phyloP scores from a whole-genome alignment of 2,888 invertebrate species.

The Sphaerophoria taeniata region DNA sequence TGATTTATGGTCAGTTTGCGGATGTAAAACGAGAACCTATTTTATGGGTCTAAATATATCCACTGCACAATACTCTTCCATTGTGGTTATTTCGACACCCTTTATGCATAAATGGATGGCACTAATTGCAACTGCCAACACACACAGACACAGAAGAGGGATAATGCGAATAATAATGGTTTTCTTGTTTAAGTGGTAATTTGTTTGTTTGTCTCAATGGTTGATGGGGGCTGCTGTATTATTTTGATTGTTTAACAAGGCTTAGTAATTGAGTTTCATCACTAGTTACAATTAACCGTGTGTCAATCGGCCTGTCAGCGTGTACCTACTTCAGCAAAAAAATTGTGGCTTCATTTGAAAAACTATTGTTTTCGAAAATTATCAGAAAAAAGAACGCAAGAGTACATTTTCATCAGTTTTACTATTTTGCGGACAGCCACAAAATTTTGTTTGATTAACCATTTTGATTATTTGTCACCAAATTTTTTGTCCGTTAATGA shows the following conservation, averaged over 20 bases:
- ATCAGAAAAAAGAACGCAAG: too few relatives aligned
- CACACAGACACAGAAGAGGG: too few relatives aligned
- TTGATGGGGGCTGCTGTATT: constrained; percentile 11
- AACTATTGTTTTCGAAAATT: too few relatives aligned
- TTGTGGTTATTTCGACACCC: constrained; percentile 62
- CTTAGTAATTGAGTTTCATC: constrained; percentile 30
- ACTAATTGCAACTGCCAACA: constrained; percentile 69
- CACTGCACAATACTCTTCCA: not conserved
- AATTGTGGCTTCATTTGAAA: too few relatives aligned
- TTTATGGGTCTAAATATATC: not conserved
- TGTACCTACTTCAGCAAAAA: too few relatives aligned
- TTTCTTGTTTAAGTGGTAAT: constrained; percentile 54
- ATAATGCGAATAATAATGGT: constrained; percentile 32
- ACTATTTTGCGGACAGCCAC: too few relatives aligned
- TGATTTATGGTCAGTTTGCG: constrained; percentile 71
- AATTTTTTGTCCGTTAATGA: too few relatives aligned
- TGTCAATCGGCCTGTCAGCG: too few relatives aligned
- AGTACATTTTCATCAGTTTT: too few relatives aligned
- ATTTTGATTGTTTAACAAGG: constrained; percentile 43
- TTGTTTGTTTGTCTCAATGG: constrained; percentile 52
- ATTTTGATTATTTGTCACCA: too few relatives aligned
- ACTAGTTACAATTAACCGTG: not conserved
- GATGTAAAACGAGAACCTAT: constrained; percentile 52
- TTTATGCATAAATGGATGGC: constrained; percentile 37
- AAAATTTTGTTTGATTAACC: too few relatives aligned